These are phyloP conservation scores for Oreochromis aureus DNA, from an alignment of 2,113 vertebrate species.

Conservation along the genomic window DNA sequence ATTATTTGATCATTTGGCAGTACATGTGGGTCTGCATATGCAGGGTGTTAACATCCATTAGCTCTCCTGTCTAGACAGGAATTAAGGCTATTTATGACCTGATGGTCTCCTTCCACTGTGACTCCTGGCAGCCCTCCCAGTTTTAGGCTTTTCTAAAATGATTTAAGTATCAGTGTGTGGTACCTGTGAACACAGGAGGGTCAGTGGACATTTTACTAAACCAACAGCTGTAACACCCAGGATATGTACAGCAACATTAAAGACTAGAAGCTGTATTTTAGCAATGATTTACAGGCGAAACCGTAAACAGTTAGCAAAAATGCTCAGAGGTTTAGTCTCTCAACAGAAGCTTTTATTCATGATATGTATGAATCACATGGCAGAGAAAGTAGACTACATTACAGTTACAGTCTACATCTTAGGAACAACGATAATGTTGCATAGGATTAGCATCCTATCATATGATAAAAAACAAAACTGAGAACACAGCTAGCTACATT, in stretches of 20 bases:
- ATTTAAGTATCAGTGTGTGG: conserved; percentile 8
- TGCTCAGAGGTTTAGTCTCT: not conserved
- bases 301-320: rapidly evolving
- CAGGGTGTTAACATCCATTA: conserved; percentile 6
- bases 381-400: not conserved
- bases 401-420: not conserved
- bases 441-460: not conserved
- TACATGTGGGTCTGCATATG: not conserved
- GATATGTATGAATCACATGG: not conserved
- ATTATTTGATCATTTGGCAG: not conserved
- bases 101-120: conserved; percentile 18
- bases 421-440: not conserved
- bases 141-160: conserved; percentile 15
- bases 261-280: not conserved
- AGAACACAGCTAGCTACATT: not conserved
- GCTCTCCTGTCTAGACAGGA: conserved; percentile 51
- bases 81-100: conserved; percentile 42
- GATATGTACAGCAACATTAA: not conserved
- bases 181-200: not conserved
- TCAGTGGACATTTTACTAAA: not conserved
- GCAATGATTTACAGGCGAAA: not conserved
- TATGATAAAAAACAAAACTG: not conserved
- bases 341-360: not conserved
- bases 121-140: conserved; percentile 32
- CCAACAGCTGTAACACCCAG: not conserved